phyloP scores from a whole-genome alignment of 2,888 invertebrate species.

The Idaea aversata region DNA sequence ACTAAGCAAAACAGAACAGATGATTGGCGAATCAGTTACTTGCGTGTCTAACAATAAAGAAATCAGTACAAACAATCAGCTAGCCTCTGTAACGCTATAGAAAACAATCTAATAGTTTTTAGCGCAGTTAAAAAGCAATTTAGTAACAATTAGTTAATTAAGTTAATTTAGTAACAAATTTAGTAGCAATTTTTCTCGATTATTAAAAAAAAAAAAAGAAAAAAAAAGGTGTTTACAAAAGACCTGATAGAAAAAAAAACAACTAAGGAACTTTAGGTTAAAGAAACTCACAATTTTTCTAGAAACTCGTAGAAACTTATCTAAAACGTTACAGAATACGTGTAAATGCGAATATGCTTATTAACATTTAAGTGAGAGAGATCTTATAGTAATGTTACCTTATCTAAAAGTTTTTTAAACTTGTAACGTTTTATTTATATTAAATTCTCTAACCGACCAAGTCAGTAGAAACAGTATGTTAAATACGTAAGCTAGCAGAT shows the following conservation, averaged over 20 bases:
- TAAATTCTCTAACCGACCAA: constrained; percentile 52
- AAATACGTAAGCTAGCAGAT: constrained; percentile 63
- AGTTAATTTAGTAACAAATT: too few relatives aligned
- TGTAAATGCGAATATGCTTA: constrained; percentile 24
- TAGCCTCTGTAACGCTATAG: not conserved
- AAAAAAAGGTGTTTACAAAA: too few relatives aligned
- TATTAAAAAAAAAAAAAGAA: too few relatives aligned
- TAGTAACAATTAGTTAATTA: not conserved
- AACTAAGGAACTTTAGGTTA: not conserved
- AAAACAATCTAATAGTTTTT: not conserved
- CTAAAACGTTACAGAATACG: not conserved
- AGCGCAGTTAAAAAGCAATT: not conserved
- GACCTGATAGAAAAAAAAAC: not conserved
- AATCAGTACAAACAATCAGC: not conserved
- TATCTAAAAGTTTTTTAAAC: constrained; percentile 61
- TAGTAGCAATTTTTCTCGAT: too few relatives aligned
- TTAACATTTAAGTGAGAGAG: constrained; percentile 67
- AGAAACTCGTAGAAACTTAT: not conserved
- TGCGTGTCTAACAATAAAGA: not conserved
- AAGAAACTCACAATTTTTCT: not conserved
- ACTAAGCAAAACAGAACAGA: constrained; percentile 20
- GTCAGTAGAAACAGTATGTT: constrained; percentile 51
- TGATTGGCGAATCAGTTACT: constrained; percentile 1
- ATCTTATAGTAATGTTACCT: constrained; percentile 54
- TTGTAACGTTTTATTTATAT: constrained; percentile 40